phyloP scores from a whole-genome alignment of 2,113 vertebrate genomes.

The Chaenocephalus aceratus region DNA sequence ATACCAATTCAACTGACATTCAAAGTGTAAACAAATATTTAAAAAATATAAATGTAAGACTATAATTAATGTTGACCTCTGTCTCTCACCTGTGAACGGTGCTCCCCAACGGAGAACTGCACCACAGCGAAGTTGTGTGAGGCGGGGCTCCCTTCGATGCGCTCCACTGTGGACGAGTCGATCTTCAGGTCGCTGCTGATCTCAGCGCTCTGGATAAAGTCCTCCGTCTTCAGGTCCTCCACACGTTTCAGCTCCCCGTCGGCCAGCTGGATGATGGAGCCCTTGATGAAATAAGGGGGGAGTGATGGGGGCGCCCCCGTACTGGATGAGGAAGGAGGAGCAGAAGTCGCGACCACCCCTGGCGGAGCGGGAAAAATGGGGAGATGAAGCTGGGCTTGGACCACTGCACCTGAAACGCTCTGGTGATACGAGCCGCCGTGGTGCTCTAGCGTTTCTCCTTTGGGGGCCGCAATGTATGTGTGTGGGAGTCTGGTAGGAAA shows the following conservation, averaged over 20 bases:
- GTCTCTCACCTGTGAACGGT: constrained; percentile 93
- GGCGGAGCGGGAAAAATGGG: constrained; percentile 87
- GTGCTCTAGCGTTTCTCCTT: constrained; percentile 82
- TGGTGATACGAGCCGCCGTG: constrained; percentile 50
- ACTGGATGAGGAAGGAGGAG: constrained; percentile 68
- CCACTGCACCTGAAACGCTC: constrained; percentile 74
- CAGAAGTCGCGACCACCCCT: constrained; percentile 59
- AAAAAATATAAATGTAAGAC: background rate
- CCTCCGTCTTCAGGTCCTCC: constrained; percentile 97
- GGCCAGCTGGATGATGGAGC: constrained; percentile 97
- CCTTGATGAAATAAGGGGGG: constrained; percentile 97
- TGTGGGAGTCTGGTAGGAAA: constrained; percentile 92
- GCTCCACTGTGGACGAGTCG: constrained; percentile 98
- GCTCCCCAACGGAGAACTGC: constrained; percentile 96
- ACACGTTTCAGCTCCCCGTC: constrained; percentile 97
- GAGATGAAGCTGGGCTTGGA: constrained; percentile 96
- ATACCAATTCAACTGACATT: background rate
- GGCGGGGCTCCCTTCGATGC: constrained; percentile 92
- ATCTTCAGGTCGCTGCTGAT: constrained; percentile 98
- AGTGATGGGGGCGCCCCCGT: constrained; percentile 87
- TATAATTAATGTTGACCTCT: background rate
- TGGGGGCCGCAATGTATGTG: constrained; percentile 90
- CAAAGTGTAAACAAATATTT: background rate
- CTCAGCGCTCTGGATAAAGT: constrained; percentile 99
- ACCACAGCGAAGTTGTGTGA: constrained; percentile 91